Evolutionary conservation across 2,113 vertebrate species (phyloP).

Genomic region (Sclerurus mexicanus): DNA sequence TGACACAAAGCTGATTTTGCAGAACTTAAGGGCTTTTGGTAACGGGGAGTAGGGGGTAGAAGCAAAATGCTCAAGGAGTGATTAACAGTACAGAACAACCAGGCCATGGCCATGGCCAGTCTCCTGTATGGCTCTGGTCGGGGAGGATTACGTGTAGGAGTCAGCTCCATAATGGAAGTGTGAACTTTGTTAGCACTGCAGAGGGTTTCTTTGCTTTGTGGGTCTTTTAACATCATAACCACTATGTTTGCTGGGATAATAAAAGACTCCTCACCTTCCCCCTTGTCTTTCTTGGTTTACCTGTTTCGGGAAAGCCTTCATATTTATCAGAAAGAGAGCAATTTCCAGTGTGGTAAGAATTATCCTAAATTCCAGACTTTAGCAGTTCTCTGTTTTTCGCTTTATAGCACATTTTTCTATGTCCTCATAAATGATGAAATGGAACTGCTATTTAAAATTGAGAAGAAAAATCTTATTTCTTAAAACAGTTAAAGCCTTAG

Average conservation of each 20-base stretch:
- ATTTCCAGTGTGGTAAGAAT: neutral
- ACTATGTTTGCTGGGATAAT: neutral
- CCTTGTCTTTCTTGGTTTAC: neutral
- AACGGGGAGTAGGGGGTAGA: neutral
- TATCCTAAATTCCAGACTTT: constrained; percentile 10
- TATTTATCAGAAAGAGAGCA: neutral
- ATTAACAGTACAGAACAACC: neutral
- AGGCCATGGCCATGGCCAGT: neutral
- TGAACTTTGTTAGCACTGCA: neutral
- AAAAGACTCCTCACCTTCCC: neutral
- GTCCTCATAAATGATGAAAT: neutral
- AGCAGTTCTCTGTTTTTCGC: neutral
- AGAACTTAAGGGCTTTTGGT: neutral
- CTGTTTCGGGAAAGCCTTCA: neutral
- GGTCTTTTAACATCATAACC: neutral
- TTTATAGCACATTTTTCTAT: neutral
- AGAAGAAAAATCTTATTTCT: constrained; percentile 18
- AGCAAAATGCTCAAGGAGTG: neutral
- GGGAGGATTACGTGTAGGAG: neutral
- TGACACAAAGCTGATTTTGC: neutral
- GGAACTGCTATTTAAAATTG: neutral
- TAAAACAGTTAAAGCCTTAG: constrained; percentile 29
- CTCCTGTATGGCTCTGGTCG: neutral
- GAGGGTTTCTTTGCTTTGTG: neutral
- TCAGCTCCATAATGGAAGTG: neutral